These are phyloP conservation scores for Anolis apletophallus DNA, from an alignment of 2,797 vertebrate genomes.

Conservation along the genomic window DNA sequence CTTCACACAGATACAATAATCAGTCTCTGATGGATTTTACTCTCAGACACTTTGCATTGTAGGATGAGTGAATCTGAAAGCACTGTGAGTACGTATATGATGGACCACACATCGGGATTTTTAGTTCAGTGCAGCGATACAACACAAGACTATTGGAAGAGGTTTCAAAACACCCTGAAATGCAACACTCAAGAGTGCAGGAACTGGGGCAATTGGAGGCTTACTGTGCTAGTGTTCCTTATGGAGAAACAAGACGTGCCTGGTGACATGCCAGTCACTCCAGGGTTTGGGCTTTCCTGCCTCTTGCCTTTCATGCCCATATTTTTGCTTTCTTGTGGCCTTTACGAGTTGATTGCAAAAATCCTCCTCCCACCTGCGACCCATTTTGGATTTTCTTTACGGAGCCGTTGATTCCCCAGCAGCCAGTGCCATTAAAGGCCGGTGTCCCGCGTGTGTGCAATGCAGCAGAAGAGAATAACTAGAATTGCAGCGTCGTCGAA, in stretches of 20 bases:
- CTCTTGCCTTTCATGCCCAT: not conserved
- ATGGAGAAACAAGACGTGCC: slow-evolving; percentile 19
- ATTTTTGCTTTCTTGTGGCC: not conserved
- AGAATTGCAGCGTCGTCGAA: slow-evolving; percentile 60
- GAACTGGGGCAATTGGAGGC: slow-evolving; percentile 43
- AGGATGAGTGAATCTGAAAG: slow-evolving; percentile 69
- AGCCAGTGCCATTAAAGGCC: slow-evolving; percentile 29
- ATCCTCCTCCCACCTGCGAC: not conserved
- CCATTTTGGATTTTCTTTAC: slow-evolving; percentile 61
- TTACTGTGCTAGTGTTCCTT: not conserved
- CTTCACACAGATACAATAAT: too few species aligned
- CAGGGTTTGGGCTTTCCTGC: rapidly evolving
- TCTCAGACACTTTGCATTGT: slow-evolving; percentile 63
- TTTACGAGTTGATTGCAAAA: slow-evolving; percentile 42
- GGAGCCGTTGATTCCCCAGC: slow-evolving; percentile 37
- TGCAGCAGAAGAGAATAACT: slow-evolving; percentile 64
- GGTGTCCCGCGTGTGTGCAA: slow-evolving; percentile 56
- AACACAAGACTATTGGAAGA: slow-evolving; percentile 49
- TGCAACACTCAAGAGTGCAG: slow-evolving; percentile 45
- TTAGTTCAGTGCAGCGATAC: slow-evolving; percentile 29
- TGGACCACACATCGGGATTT: slow-evolving; percentile 59
- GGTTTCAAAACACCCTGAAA: slow-evolving; percentile 47
- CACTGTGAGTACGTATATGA: slow-evolving; percentile 62
- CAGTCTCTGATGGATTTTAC: slow-evolving; percentile 68
- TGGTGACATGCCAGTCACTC: slow-evolving; percentile 32